Conservation (phyloP, 2,888 invertebrate genomes). For the Catotricha subobsoleta region DNA sequence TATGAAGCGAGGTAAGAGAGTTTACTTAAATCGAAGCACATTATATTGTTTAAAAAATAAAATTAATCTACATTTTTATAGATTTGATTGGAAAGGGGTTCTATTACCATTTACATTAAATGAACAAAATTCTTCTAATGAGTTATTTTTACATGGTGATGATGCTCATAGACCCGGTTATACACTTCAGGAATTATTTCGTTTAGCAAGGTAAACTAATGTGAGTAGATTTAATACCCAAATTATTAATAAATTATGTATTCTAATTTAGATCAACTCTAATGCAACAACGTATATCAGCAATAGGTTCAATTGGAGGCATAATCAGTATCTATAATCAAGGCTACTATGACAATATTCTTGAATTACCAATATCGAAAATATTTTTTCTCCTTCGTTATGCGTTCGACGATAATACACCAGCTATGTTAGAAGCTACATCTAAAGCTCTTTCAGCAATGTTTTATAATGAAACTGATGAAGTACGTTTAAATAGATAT, state of each 20-base stretch:
- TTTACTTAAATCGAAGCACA: background rate
- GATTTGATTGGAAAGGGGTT: constrained; percentile 68
- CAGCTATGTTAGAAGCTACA: constrained; percentile 54
- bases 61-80: constrained; percentile 10
- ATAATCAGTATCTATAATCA: constrained; percentile 51
- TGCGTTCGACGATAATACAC: constrained; percentile 68
- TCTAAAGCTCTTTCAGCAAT: constrained; percentile 57
- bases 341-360: constrained; percentile 58
- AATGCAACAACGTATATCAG: constrained; percentile 67
- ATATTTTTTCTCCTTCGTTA: constrained; percentile 65
- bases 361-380: constrained; percentile 59
- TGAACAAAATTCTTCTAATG: constrained; percentile 31
- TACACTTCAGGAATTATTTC: constrained; percentile 71
- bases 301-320: constrained; percentile 61
- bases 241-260: constrained; percentile 1
- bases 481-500: constrained; percentile 27
- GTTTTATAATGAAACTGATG: constrained; percentile 60
- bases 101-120: constrained; percentile 52
- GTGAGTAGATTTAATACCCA: background rate
- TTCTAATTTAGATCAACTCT: constrained; percentile 39
- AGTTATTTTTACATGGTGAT: constrained; percentile 81
- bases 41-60: too few relatives aligned
- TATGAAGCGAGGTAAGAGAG: constrained; percentile 46
- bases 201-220: constrained; percentile 39
- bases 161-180: constrained; percentile 86